These are phyloP conservation scores for Rhinoraja longicauda DNA, from an alignment of 2,797 vertebrate species.

Conservation along the genomic window DNA sequence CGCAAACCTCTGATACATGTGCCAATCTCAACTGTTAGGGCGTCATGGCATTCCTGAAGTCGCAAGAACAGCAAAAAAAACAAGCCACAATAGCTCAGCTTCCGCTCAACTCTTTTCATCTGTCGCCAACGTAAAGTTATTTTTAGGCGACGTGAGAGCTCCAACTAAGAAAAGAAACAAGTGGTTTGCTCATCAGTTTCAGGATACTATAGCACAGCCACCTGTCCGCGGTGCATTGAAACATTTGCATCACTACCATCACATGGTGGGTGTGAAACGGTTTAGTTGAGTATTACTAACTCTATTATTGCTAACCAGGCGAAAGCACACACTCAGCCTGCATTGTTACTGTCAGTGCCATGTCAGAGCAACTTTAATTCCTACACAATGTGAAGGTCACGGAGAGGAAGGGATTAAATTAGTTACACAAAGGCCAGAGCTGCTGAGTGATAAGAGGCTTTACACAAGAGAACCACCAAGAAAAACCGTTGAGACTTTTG, in stretches of 20 bases:
- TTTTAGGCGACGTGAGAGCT: background rate
- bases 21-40: background rate
- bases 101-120: background rate
- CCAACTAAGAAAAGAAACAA: background rate
- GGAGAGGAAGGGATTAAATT: background rate
- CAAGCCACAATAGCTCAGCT: background rate
- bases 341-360: background rate
- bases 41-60: background rate
- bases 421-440: background rate
- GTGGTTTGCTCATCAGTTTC: background rate
- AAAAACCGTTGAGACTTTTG: background rate
- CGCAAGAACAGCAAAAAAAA: background rate
- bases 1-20: background rate
- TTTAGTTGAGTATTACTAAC: background rate
- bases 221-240: background rate
- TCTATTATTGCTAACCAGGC: background rate
- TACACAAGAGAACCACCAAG: background rate
- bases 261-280: background rate
- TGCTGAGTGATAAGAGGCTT: background rate
- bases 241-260: background rate
- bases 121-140: background rate
- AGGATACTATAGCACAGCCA: constrained; percentile 2
- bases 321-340: background rate
- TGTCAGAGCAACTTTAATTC: background rate
- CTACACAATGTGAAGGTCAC: constrained; percentile 5